phyloP scores from a whole-genome alignment of 2,888 invertebrate genomes.

The Coelinius sp. region DNA sequence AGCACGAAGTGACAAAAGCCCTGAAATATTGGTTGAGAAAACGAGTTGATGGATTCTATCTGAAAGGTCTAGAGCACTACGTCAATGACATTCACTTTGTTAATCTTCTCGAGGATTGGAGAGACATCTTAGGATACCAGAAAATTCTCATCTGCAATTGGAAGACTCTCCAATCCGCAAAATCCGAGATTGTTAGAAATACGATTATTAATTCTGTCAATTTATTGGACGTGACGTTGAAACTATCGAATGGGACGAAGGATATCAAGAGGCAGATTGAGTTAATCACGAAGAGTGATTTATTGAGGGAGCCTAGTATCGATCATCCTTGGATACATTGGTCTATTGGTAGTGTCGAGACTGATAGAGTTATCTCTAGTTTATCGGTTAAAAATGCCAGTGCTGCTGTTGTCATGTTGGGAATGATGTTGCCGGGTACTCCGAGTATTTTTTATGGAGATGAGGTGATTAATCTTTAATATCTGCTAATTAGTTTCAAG shows the following conservation, averaged over 20 bases:
- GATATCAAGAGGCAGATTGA: conserved; percentile 76
- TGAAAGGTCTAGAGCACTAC: conserved; percentile 83
- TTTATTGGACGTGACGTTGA: conserved; percentile 80
- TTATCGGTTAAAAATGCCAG: conserved; percentile 74
- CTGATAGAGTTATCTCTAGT: conserved; percentile 75
- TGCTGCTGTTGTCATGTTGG: conserved; percentile 80
- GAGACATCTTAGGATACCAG: conserved; percentile 76
- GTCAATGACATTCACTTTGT: conserved; percentile 76
- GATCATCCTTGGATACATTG: conserved; percentile 86
- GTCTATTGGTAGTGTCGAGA: conserved; percentile 80
- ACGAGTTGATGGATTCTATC: conserved; percentile 91
- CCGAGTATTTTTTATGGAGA: conserved; percentile 93
- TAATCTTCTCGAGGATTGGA: conserved; percentile 78
- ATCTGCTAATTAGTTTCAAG: background rate
- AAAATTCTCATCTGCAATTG: conserved; percentile 80
- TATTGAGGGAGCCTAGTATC: conserved; percentile 74
- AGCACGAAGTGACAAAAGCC: conserved; percentile 73
- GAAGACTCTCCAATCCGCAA: conserved; percentile 72
- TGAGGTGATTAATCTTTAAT: conserved; percentile 77
- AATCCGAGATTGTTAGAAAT: conserved; percentile 71
- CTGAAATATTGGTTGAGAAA: conserved; percentile 80
- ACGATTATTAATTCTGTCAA: conserved; percentile 79
- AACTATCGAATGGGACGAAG: conserved; percentile 74
- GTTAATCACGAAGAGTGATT: conserved; percentile 73
- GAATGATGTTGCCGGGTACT: conserved; percentile 88